Base-by-base conservation (phyloP, 92 coral and sea anemone genomes). In the Epizoanthus fatuus region DNA sequence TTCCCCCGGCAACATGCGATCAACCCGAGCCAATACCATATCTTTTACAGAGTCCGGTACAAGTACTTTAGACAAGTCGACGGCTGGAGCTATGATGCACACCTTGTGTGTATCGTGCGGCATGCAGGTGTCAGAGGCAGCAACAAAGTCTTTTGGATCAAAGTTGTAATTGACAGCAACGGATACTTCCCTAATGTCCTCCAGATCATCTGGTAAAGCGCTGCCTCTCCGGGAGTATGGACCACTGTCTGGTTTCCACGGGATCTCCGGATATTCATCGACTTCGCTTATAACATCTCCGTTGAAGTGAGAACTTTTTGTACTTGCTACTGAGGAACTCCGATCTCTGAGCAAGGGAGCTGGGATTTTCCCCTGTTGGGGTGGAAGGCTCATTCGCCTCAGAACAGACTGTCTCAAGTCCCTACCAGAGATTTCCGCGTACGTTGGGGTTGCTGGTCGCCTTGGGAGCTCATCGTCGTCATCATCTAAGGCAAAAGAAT, bases 31-130 rank as follows among this genome's bases (percentile, higher is more conserved):
- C 49, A 97, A 92, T 4, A 97, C 99, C 99, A 97, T 97, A 75
- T 97, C 99, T 54, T 96, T 96, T 10, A 97, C 95, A 44, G 98
- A 97, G 38, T 95, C 99, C 64, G 99, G 98, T 20, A 97, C 98
- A 3, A 96, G 86, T 22, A 95, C 93, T 64, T 89, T 90, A 13
- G 98, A 87, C 56, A 97, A 73, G 40, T 97, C 95, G 10, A 95
- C 95, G 19, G 93, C 98, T 4, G 99, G 98, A 15, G 89, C 86
- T 13, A 97, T 76, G 52, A 97, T 95, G 71, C 99, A 97, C 39
- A 94, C 98, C 3, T 84, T 95, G 4, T 83, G 78, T 11, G 96
- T 95, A 81, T 91, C 93, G 1, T 83, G 83, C 0, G 96, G 98
- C 98, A 97, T 95, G 6, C 95, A 90, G 10, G 69, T 81, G 0